phyloP scores from a whole-genome alignment of 2,888 invertebrate genomes.

The Temnothorax ravouxi region DNA sequence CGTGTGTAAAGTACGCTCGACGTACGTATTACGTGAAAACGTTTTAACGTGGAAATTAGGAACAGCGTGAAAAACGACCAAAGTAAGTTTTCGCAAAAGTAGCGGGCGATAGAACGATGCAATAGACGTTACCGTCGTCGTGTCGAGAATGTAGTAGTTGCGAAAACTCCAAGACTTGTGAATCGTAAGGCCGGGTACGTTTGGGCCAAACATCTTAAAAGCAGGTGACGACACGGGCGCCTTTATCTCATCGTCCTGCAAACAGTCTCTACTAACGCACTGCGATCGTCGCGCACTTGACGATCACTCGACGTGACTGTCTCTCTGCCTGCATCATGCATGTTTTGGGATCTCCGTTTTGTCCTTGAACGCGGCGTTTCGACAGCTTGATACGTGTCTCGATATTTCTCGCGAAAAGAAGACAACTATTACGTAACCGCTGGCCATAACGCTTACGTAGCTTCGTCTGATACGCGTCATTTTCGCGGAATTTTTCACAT shows the following conservation, averaged over 20 bases:
- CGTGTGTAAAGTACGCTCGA: conserved; percentile 52
- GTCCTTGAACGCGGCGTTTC: not conserved
- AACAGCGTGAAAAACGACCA: conserved; percentile 67
- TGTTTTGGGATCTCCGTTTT: conserved; percentile 57
- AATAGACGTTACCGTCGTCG: conserved; percentile 86
- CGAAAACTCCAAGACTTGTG: conserved; percentile 85
- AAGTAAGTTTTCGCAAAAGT: conserved; percentile 73
- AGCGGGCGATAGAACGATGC: conserved; percentile 78
- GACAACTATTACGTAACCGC: not conserved
- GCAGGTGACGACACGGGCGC: conserved; percentile 83
- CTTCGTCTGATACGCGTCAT: too few relatives aligned
- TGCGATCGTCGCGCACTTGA: too few relatives aligned
- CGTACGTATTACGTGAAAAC: conserved; percentile 70
- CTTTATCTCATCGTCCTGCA: conserved; percentile 85
- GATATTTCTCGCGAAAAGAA: not conserved
- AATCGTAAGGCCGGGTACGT: conserved; percentile 84
- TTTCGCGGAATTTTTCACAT: too few relatives aligned
- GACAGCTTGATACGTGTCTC: not conserved
- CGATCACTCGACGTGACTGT: conserved; percentile 55
- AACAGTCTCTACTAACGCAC: conserved; percentile 83
- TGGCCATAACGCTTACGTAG: not conserved
- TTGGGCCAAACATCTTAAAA: conserved; percentile 85
- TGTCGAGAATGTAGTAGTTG: conserved; percentile 86
- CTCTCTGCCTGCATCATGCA: conserved; percentile 78
- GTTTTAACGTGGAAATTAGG: conserved; percentile 66